These are phyloP conservation scores for Orius insidiosus DNA, from an alignment of 1,140 invertebrate species.

Conservation along the genomic window DNA sequence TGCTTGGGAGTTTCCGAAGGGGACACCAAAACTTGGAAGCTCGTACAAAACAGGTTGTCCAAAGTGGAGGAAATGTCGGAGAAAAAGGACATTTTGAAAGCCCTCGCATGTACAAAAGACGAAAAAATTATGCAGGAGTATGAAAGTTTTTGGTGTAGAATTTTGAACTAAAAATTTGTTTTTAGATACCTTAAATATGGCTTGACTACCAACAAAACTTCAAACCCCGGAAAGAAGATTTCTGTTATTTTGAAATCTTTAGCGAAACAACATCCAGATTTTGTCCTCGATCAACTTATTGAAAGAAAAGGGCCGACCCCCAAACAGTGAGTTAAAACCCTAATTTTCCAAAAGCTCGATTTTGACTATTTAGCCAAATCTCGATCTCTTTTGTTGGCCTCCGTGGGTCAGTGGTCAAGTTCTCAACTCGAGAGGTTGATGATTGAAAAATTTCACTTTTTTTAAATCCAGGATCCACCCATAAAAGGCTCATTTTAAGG, in stretches of 20 bases:
- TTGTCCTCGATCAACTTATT: too few relatives aligned
- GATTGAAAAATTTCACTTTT: too few relatives aligned
- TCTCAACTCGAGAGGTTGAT: too few relatives aligned
- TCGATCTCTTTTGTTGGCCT: too few relatives aligned
- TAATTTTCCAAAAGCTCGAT: too few relatives aligned
- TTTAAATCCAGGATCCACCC: too few relatives aligned
- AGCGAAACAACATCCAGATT: conserved; percentile 4
- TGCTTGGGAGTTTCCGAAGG: conserved; percentile 59
- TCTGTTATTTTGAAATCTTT: conserved; percentile 2
- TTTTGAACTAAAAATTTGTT: background rate
- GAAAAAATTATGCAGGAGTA: conserved; percentile 28
- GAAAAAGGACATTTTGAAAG: conserved; percentile 38
- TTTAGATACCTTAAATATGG: background rate
- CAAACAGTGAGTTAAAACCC: too few relatives aligned
- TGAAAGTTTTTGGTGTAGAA: conserved; percentile 16
- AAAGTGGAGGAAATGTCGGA: conserved; percentile 49
- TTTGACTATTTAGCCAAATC: too few relatives aligned
- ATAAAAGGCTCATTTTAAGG: too few relatives aligned
- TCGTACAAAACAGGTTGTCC: conserved; percentile 53
- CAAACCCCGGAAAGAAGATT: background rate
- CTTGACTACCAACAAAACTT: too few relatives aligned
- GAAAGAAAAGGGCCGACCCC: too few relatives aligned
- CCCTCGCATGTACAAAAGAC: conserved; percentile 45
- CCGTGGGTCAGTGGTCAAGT: too few relatives aligned
- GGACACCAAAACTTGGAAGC: conserved; percentile 56